Evolutionary conservation across 2,888 invertebrate genomes (phyloP).

Genomic region (Proisotoma minuta): DNA sequence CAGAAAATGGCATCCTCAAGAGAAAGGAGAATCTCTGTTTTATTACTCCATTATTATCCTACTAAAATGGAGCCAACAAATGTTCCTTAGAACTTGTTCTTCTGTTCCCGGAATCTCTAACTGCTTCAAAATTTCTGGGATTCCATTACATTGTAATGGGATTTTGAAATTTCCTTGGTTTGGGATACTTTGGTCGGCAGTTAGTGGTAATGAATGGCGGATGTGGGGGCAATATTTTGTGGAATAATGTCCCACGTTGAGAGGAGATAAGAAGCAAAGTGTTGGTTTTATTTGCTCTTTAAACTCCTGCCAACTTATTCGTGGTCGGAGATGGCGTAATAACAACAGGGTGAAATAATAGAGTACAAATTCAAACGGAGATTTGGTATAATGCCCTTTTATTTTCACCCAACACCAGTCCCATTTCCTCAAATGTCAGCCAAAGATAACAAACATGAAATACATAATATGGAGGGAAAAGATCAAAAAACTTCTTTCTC

Average conservation of each 20-base stretch:
- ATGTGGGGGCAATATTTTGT: constrained; percentile 46
- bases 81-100: not conserved
- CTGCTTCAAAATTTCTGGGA: not conserved
- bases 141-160: not conserved
- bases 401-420: constrained; percentile 8
- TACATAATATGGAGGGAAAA: too few relatives aligned
- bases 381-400: constrained; percentile 7
- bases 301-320: not conserved
- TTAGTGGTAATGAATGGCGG: constrained; percentile 46
- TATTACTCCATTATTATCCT: constrained; percentile 15
- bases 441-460: constrained; percentile 19
- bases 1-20: constrained; percentile 3
- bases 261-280: constrained; percentile 24
- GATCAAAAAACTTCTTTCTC: too few relatives aligned
- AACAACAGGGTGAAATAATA: constrained; percentile 1
- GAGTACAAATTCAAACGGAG: constrained; percentile 1
- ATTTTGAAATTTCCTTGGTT: not conserved
- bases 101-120: not conserved
- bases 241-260: constrained; percentile 47
- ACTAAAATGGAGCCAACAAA: too few relatives aligned
- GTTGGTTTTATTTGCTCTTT: not conserved
- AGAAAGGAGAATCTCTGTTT: not conserved
- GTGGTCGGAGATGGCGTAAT: not conserved
- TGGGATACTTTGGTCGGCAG: constrained; percentile 2
- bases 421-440: constrained; percentile 43